Percentiles rank a stretch among this genome's conserved stretches.
Evolutionary conservation across 2,113 vertebrate species (phyloP).

Genomic region (Vidua macroura): DNA sequence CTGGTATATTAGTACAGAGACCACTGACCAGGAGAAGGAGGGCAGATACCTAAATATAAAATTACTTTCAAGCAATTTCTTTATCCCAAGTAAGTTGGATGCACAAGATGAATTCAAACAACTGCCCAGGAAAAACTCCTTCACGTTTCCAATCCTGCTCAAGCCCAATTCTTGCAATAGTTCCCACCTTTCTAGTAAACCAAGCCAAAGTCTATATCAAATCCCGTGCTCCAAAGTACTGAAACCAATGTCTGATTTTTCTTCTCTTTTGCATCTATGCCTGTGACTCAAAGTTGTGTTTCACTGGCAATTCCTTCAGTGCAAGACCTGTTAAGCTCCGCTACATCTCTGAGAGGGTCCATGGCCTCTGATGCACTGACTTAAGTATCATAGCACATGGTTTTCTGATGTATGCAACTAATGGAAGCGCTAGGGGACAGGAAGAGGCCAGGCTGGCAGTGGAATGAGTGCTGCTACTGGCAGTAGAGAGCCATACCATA

Average conservation of each 20-base stretch:
- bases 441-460: not conserved
- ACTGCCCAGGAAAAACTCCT: not conserved
- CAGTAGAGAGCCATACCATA: not conserved
- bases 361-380: not conserved
- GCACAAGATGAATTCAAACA: not conserved
- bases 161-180: not conserved
- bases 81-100: not conserved
- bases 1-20: not conserved
- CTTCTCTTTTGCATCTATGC: not conserved
- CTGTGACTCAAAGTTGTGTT: not conserved
- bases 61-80: not conserved
- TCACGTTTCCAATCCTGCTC: not conserved
- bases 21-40: not conserved
- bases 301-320: not conserved
- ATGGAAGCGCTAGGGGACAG: not conserved
- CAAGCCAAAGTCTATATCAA: not conserved
- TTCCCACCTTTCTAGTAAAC: not conserved
- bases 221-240: not conserved
- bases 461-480: not conserved
- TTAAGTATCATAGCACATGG: not conserved
- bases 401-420: not conserved
- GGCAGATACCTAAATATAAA: not conserved
- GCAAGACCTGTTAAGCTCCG: not conserved
- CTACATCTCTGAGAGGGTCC: not conserved
- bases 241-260: not conserved